Evolutionary conservation across 2,113 vertebrate genomes (phyloP).

Genomic region (Laterallus jamaicensis): DNA sequence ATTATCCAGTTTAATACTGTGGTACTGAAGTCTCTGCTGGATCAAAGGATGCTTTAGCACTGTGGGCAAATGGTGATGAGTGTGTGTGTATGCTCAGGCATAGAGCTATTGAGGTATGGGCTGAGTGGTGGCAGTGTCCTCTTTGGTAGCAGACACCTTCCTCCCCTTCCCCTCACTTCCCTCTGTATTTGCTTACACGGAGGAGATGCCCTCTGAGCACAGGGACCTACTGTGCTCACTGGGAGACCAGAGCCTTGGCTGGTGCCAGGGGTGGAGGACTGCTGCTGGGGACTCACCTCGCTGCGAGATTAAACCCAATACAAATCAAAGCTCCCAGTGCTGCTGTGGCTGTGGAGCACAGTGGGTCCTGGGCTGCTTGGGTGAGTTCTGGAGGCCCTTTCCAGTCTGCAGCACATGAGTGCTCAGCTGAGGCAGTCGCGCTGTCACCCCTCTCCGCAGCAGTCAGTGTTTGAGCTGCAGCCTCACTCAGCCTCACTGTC

Average conservation of each 20-base stretch:
- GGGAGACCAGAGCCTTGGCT: not conserved
- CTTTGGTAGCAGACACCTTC: not conserved
- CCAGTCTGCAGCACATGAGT: not conserved
- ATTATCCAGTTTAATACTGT: not conserved
- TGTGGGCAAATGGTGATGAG: rapidly evolving
- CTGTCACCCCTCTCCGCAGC: not conserved
- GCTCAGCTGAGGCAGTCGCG: too few relatives aligned
- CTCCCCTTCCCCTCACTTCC: rapidly evolving
- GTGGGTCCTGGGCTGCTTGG: not conserved
- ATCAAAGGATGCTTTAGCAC: not conserved
- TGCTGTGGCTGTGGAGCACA: not conserved
- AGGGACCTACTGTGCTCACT: not conserved
- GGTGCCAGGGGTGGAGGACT: not conserved
- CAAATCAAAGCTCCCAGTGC: not conserved
- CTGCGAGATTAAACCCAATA: not conserved
- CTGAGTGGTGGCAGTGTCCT: not conserved
- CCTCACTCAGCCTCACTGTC: rapidly evolving
- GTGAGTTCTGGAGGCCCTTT: not conserved
- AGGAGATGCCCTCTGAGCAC: not conserved
- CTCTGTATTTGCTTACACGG: rapidly evolving
- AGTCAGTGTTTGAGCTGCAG: rapidly evolving
- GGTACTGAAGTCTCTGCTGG: not conserved
- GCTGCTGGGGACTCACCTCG: not conserved
- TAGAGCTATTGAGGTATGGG: not conserved
- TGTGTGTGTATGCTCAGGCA: rapidly evolving